Percentiles rank a stretch among this genome's conserved stretches.
These are phyloP conservation scores for Cephus rjabovi DNA, from an alignment of 2,888 invertebrate genomes.

Conservation along the genomic window DNA sequence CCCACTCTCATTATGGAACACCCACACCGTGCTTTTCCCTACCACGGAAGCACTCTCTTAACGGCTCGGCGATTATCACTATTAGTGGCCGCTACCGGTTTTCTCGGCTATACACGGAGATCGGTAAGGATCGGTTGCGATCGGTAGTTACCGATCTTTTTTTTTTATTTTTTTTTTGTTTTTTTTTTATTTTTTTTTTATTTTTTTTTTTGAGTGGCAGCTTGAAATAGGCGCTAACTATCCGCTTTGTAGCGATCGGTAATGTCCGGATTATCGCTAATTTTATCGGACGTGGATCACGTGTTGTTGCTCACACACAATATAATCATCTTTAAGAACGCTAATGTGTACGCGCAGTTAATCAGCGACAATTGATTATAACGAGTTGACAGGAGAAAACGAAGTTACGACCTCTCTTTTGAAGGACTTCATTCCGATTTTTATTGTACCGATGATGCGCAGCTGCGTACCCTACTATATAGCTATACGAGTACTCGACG, in stretches of 20 bases:
- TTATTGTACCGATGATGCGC: background rate
- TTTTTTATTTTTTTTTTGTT: no score
- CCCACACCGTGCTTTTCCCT: background rate
- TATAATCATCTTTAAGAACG: background rate
- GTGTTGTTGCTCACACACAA: background rate
- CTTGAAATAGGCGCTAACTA: background rate
- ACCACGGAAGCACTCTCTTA: background rate
- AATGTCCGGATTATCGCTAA: conserved; percentile 61
- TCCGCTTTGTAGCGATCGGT: conserved; percentile 13
- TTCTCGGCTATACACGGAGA: background rate
- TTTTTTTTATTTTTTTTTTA: no score
- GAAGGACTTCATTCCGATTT: background rate
- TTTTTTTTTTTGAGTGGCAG: background rate
- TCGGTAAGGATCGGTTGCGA: background rate
- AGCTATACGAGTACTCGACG: background rate
- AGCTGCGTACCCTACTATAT: background rate
- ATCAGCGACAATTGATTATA: background rate
- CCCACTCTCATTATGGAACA: background rate
- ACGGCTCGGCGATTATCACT: background rate
- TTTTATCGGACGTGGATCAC: conserved; percentile 24
- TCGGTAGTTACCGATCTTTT: background rate
- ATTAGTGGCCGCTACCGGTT: conserved; percentile 42
- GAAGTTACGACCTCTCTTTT: background rate
- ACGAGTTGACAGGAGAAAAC: background rate
- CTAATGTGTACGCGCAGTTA: background rate